Evolutionary conservation across 2,113 vertebrate genomes (phyloP), one percentile per base, ranked within the genome.

Genomic region (Corythoichthys intestinalis): DNA sequence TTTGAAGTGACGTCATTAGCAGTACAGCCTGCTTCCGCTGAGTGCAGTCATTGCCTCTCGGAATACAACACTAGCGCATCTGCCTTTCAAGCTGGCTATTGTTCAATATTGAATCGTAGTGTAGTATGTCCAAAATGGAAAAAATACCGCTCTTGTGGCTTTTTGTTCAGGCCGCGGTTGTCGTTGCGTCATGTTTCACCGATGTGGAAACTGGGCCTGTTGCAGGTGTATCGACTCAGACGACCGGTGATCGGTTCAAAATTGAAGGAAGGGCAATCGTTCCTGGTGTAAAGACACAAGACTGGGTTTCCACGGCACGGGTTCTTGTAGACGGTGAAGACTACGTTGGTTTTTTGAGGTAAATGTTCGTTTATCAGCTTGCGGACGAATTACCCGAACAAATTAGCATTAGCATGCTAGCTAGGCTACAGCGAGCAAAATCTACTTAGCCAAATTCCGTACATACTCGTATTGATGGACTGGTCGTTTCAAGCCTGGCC

Each of bases 251-350:
- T 76, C 92, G 93, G 50, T 98, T 98, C 72, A 96, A 91, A 88
- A 96, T 98, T 65, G 96, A 98, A 79, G 96, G 96, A 38, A 92
- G 96, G 61, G 96, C 94, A 0, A 92, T 96, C 35, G 96, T 98
- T 28, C 93, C 95, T 0, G 95, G 95, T 3, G 80, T 96, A 28
- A 95, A 95, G 83, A 91, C 94, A 0, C 96, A 97, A 73, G 96
- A 98, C 79, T 98, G 96, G 96, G 93, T 98, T 49, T 94, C 94
- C 28, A 83, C 91, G 2, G 95, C 94, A 39, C 93, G 95, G 44
- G 92, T 98, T 60, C 81, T 94, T 1, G 94, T 98, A 50, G 96
- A 98, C 49, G 96, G 96, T 13, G 96, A 96, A 75, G 96, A 97
- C 67, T 93, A 94, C 67, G 92, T 97, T 70, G 96, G 96, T 1